These are phyloP conservation scores for Eunapius fragilis DNA, from an alignment of 37 sponge, comb jelly and placozoan species.

Conservation along the genomic window DNA sequence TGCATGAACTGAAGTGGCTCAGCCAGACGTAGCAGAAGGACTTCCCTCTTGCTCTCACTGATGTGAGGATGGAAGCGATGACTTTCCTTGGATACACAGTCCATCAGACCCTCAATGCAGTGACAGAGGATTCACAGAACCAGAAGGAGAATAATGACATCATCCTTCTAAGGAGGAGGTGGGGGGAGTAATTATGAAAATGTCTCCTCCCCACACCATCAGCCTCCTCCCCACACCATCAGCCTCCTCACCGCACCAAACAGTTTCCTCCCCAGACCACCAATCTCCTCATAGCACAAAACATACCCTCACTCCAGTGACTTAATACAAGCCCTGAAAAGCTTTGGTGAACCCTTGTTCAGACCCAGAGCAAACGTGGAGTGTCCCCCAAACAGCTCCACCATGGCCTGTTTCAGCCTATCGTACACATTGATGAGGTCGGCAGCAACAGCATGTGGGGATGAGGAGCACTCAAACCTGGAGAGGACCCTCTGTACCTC, in stretches of 20 bases:
- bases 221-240: too few species aligned
- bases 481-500: slow-evolving; percentile 13
- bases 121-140: slow-evolving; percentile 60
- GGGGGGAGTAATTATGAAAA: too few species aligned
- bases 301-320: slow-evolving; percentile 57
- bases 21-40: slow-evolving; percentile 36
- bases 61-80: slow-evolving; percentile 8
- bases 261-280: not conserved
- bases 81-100: slow-evolving; percentile 23
- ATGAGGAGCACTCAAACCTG: slow-evolving; percentile 1
- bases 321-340: slow-evolving; percentile 53
- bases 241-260: not conserved
- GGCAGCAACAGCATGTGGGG: slow-evolving; percentile 40
- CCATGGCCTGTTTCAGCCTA: slow-evolving; percentile 56
- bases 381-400: slow-evolving; percentile 78
- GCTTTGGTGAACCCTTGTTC: slow-evolving; percentile 65
- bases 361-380: slow-evolving; percentile 56
- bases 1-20: slow-evolving; percentile 71
- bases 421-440: slow-evolving; percentile 43
- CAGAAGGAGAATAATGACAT: slow-evolving; percentile 1
- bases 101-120: slow-evolving; percentile 58
- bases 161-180: not conserved
- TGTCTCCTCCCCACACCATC: not conserved
- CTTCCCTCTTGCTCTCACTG: slow-evolving; percentile 45
- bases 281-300: not conserved